A percentile compares a stretch with the other conserved stretches of the same genome.
Conservation (phyloP, 2,113 vertebrate genomes). For the Isichthys henryi region DNA sequence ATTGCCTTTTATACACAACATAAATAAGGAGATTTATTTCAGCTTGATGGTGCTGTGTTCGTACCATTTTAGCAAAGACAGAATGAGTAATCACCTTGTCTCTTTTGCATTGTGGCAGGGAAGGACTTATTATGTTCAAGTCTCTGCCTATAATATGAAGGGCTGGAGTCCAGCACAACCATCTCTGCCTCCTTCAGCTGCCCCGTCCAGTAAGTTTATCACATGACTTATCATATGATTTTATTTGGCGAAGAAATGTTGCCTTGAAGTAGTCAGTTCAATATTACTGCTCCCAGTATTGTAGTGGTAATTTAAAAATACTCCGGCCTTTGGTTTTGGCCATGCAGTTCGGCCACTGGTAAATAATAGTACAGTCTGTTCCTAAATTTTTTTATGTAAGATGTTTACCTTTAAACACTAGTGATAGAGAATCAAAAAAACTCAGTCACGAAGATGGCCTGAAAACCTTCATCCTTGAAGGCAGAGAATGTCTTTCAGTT, state of each 20-base stretch:
- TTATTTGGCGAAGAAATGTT: background rate
- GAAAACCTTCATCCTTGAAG: background rate
- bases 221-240: conserved; percentile 26
- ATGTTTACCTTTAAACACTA: background rate
- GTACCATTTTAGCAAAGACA: background rate
- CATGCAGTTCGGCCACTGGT: background rate
- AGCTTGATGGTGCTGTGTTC: background rate
- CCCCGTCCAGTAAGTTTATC: conserved; percentile 80
- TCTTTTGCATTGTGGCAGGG: conserved; percentile 61
- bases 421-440: background rate
- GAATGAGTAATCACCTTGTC: background rate
- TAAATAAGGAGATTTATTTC: background rate
- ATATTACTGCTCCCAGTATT: background rate
- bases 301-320: background rate
- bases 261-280: background rate
- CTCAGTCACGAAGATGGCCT: background rate
- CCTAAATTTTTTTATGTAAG: background rate
- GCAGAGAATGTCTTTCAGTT: background rate
- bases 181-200: conserved; percentile 71
- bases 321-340: background rate
- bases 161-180: conserved; percentile 80
- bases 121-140: conserved; percentile 72
- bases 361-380: background rate
- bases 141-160: conserved; percentile 91
- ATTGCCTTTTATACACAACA: background rate